phyloP scores from a whole-genome alignment of 37 sponge, comb jelly and placozoan genomes.

The Bolinopsis microptera region DNA sequence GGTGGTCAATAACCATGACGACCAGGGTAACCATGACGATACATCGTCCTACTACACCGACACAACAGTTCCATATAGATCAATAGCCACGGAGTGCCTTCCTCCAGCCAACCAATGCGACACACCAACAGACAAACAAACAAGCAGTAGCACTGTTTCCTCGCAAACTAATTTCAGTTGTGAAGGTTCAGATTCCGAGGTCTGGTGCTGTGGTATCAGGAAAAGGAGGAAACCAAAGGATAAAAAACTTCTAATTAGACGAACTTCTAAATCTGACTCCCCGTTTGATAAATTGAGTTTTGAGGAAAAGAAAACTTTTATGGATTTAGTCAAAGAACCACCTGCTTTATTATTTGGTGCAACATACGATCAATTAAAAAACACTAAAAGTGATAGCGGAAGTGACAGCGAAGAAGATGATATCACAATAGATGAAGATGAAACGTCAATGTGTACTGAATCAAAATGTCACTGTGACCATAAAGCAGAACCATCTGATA shows the following conservation, averaged over 20 bases:
- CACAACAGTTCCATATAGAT: not conserved
- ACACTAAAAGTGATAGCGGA: not conserved
- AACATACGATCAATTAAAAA: not conserved
- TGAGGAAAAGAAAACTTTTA: not conserved
- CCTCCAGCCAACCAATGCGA: not conserved
- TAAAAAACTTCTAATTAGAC: not conserved
- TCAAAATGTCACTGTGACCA: not conserved
- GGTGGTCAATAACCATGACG: too few relatives aligned
- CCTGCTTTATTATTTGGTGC: not conserved
- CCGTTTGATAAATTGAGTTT: not conserved
- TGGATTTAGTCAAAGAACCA: not conserved
- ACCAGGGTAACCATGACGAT: not conserved
- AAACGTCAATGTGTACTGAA: not conserved
- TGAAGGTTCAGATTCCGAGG: not conserved
- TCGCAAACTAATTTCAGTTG: not conserved
- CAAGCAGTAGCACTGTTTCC: not conserved
- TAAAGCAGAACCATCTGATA: not conserved
- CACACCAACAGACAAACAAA: not conserved
- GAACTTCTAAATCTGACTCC: not conserved
- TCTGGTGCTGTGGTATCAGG: not conserved
- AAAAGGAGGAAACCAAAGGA: not conserved
- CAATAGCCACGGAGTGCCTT: not conserved
- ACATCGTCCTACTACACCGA: not conserved
- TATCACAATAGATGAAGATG: not conserved
- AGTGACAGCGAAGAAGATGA: not conserved